These are phyloP conservation scores for Seira musarum DNA, from an alignment of 2,888 invertebrate species.

Conservation along the genomic window DNA sequence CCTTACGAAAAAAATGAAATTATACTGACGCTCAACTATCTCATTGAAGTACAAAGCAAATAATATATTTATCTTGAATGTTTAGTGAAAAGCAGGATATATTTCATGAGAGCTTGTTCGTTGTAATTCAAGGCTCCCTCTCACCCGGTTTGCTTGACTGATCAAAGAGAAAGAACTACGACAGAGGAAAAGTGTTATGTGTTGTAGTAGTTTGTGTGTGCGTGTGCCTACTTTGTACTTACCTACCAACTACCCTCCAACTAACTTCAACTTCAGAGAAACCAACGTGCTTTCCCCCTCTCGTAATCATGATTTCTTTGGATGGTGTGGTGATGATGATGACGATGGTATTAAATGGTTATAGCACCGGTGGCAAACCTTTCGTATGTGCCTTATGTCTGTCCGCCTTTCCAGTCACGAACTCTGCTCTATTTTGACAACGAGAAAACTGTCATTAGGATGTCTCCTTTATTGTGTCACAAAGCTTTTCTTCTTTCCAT, in stretches of 20 bases:
- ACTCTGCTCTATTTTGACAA: slow-evolving; percentile 44
- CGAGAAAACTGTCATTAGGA: slow-evolving; percentile 44
- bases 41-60: too few species aligned
- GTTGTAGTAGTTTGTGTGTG: slow-evolving; percentile 8
- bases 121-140: slow-evolving; percentile 25
- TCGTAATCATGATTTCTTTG: slow-evolving; percentile 40
- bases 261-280: too few species aligned
- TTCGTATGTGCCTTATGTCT: slow-evolving; percentile 14
- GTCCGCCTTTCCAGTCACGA: slow-evolving; percentile 39
- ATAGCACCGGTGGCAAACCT: slow-evolving; percentile 44
- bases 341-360: slow-evolving; percentile 41
- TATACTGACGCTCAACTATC: too few species aligned
- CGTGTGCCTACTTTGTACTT: too few species aligned
- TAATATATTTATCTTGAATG: too few species aligned
- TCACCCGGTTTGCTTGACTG: slow-evolving; percentile 39
- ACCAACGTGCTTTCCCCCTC: slow-evolving; percentile 16
- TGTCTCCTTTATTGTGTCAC: slow-evolving; percentile 39
- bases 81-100: not conserved
- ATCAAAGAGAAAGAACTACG: slow-evolving; percentile 27
- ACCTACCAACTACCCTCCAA: too few species aligned
- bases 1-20: not conserved
- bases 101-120: slow-evolving; percentile 14
- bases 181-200: slow-evolving; percentile 31
- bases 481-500: slow-evolving; percentile 15
- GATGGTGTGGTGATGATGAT: not conserved